phyloP scores from a whole-genome alignment of 2,113 vertebrate genomes.

The Gallinago jamesoni region DNA sequence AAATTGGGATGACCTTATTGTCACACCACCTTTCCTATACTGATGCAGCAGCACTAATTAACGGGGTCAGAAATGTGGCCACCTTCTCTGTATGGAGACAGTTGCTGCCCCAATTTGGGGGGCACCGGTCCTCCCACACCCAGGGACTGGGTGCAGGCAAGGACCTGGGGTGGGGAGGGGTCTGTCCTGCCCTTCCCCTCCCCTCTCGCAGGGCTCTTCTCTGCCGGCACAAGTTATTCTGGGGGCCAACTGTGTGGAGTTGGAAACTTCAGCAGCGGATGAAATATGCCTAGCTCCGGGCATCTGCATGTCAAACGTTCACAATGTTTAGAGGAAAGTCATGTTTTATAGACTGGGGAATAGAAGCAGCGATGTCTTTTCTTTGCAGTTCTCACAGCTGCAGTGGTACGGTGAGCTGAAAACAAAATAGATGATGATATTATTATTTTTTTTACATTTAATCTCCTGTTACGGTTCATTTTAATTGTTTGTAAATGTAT shows the following conservation, averaged over 20 bases:
- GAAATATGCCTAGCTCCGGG: neutral
- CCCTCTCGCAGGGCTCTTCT: neutral
- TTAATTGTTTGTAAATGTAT: conserved; percentile 1
- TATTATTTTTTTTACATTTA: neutral
- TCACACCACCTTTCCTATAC: neutral
- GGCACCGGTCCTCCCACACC: fast-evolving
- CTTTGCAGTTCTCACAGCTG: neutral
- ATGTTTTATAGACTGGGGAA: neutral
- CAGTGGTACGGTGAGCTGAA: neutral
- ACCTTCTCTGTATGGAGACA: fast-evolving
- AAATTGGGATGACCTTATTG: neutral
- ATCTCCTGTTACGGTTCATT: neutral
- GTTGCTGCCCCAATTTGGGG: neutral
- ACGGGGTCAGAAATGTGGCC: fast-evolving
- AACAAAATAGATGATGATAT: neutral
- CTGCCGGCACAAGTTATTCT: neutral
- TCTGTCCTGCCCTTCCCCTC: neutral
- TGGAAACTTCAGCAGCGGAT: neutral
- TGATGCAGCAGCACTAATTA: neutral
- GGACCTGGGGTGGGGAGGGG: fast-evolving
- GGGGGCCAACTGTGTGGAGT: neutral
- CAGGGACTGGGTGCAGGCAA: neutral
- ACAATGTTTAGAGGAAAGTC: neutral
- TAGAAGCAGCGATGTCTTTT: neutral
- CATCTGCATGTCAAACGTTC: neutral